These are phyloP conservation scores for Drosophila nigrodunni DNA, from an alignment of 1,140 invertebrate genomes.

Conservation along the genomic window DNA sequence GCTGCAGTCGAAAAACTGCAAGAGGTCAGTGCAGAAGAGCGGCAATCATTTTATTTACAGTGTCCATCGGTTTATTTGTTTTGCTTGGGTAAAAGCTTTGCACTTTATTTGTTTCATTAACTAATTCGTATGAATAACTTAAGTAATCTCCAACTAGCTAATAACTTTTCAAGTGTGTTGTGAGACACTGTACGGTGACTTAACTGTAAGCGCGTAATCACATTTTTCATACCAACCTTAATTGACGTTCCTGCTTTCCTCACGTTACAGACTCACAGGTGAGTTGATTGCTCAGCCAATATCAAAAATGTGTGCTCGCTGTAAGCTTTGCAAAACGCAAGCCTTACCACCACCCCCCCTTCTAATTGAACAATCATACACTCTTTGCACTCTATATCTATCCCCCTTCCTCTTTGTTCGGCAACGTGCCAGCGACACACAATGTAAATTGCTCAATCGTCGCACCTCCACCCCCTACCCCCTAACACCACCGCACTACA, in stretches of 20 bases:
- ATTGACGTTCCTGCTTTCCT: constrained; percentile 2
- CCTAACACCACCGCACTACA: too few species aligned
- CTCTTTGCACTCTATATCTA: neutral
- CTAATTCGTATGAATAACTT: too few species aligned
- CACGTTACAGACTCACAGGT: constrained; percentile 45
- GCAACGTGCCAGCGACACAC: constrained; percentile 36
- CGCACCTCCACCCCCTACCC: neutral
- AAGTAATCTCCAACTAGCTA: too few species aligned
- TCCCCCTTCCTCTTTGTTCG: neutral
- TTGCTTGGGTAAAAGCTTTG: too few species aligned
- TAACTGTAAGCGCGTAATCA: too few species aligned
- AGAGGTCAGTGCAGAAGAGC: constrained; percentile 3
- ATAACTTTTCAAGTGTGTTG: too few species aligned
- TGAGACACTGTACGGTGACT: too few species aligned
- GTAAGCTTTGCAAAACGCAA: neutral
- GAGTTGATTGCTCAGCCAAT: constrained; percentile 42
- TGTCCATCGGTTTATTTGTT: neutral
- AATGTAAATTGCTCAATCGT: constrained; percentile 43
- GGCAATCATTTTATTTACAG: neutral
- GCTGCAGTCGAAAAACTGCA: constrained; percentile 32
- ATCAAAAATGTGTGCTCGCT: neutral
- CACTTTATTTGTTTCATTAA: too few species aligned
- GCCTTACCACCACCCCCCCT: neutral
- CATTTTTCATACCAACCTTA: neutral
- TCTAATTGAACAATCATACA: neutral